Conservation (phyloP, 2,888 invertebrate species). For the Phengaris alcon region DNA sequence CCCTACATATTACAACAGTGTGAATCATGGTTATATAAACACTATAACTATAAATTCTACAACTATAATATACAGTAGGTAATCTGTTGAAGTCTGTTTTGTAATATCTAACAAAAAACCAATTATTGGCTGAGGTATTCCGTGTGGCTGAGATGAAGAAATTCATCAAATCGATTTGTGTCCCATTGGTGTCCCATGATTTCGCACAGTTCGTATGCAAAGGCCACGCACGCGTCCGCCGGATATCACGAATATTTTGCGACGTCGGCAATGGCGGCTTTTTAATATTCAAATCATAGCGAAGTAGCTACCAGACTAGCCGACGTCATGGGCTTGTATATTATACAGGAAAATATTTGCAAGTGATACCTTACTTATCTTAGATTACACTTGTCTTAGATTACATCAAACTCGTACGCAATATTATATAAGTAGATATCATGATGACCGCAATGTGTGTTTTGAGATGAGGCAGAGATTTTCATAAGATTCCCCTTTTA, state of each 20-base stretch:
- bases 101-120: background rate
- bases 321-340: background rate
- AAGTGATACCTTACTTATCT: background rate
- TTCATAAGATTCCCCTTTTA: no score
- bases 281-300: conserved; percentile 58
- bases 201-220: conserved; percentile 57
- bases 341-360: background rate
- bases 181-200: conserved; percentile 27
- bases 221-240: conserved; percentile 68
- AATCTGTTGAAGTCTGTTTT: background rate
- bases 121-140: background rate
- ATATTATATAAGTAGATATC: no score
- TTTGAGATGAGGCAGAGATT: no score
- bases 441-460: no score
- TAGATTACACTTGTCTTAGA: no score
- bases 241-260: conserved; percentile 69
- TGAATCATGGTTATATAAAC: no score
- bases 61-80: background rate
- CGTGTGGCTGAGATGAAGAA: background rate
- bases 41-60: background rate
- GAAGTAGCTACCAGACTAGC: conserved; percentile 20
- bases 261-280: conserved; percentile 40
- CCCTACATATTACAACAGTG: no score
- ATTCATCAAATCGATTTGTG: conserved; percentile 1
- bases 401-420: no score